Base-by-base conservation (phyloP, 1,140 invertebrate species). In the Diuraphis noxia region DNA sequence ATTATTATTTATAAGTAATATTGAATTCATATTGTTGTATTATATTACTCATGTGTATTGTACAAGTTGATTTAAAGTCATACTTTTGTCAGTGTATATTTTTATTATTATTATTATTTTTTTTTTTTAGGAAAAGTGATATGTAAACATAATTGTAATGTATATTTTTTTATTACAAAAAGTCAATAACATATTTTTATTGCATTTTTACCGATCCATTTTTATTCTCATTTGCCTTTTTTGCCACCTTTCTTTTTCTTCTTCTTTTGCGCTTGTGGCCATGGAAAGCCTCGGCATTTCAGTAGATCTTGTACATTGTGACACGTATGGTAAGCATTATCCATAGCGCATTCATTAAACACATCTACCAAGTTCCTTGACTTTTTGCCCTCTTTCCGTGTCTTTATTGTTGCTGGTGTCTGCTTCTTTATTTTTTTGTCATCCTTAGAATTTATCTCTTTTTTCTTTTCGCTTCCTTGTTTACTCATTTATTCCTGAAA, bases 291-390 rank as follows among this genome's bases (percentile, higher is more conserved):
- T 92, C 97, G 95, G 25, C 95, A 96, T 92, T 96, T 96, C 6
- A 96, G 92, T 7, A 97, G 94, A 93, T 98, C 97, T 94, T 97
- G 97, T 1, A 98, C 96, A 94, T 97, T 98, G 93, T 98, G 97
- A 93, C 97, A 98, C 3, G 96, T 97, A 93, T 97, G 97, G 93
- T 98, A 98, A 8, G 97, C 97, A 93, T 98, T 98, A 92, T 97
- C 96, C 96, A 98, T 97, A 0, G 97, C 97, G n/a, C 96, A 96
- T 92, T 97, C 96, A 90, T 96, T 97, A 91, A 98, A 96, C 92
- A 98, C 96, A 92, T 98, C 97, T 63, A 97, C 96, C 30, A 96
- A 95, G 92, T 95, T 96, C 93, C 94, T 94, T 23, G 94, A 93
- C 92, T 93, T 93, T 92, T 95, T 95, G 6, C 95, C 95, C 93